phyloP scores from a whole-genome alignment of 1,140 invertebrate genomes.

The Penaeus vannamei region DNA sequence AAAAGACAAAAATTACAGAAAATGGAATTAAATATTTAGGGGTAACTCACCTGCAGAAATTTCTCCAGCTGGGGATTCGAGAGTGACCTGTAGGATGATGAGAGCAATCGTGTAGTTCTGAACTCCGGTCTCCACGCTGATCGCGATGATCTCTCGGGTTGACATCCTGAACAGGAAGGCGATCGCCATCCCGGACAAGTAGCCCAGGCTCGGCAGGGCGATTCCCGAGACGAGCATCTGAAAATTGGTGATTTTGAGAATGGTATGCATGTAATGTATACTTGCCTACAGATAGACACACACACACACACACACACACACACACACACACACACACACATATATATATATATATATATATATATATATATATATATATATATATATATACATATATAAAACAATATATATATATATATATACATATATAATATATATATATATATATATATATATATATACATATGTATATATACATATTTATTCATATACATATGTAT shows the following conservation, averaged over 20 bases:
- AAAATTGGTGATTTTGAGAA: conserved; percentile 27
- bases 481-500: too few relatives aligned
- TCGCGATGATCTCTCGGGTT: conserved; percentile 82
- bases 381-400: too few relatives aligned
- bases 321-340: too few relatives aligned
- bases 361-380: too few relatives aligned
- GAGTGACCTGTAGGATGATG: conserved; percentile 79
- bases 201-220: conserved; percentile 90
- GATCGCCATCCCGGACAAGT: conserved; percentile 80
- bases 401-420: too few relatives aligned
- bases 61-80: conserved; percentile 72
- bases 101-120: conserved; percentile 97
- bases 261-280: neutral
- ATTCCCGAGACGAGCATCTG: conserved; percentile 88
- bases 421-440: too few relatives aligned
- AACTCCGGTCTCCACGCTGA: conserved; percentile 92
- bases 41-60: conserved; percentile 69
- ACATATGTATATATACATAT: too few relatives aligned
- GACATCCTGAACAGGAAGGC: conserved; percentile 79
- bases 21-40: neutral
- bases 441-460: too few relatives aligned
- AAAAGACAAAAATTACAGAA: neutral
- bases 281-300: too few relatives aligned
- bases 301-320: too few relatives aligned
- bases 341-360: too few relatives aligned